Conservation (phyloP, 2,888 invertebrate species). For the Papilio elwesi region DNA sequence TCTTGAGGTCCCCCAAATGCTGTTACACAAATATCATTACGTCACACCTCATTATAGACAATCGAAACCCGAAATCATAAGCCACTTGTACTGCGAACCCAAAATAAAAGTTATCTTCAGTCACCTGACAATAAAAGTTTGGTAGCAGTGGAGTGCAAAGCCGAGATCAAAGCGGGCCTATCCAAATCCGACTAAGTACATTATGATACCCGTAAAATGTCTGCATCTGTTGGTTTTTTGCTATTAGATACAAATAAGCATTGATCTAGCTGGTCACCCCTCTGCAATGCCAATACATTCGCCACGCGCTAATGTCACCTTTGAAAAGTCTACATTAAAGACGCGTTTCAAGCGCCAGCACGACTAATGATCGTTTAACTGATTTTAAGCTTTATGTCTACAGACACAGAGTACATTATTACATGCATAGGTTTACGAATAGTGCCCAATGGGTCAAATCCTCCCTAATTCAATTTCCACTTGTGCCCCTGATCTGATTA, state of each 20-base stretch:
- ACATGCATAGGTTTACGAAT: slow-evolving; percentile 33
- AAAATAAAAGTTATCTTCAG: slow-evolving; percentile 56
- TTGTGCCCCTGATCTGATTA: slow-evolving; percentile 78
- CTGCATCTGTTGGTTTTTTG: slow-evolving; percentile 82
- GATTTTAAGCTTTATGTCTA: slow-evolving; percentile 35
- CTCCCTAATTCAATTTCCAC: slow-evolving; percentile 79
- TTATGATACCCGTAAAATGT: slow-evolving; percentile 83
- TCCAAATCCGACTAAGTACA: slow-evolving; percentile 80
- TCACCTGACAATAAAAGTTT: slow-evolving; percentile 56
- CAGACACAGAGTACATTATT: slow-evolving; percentile 32
- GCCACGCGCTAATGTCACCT: slow-evolving; percentile 40
- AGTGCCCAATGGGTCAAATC: slow-evolving; percentile 69
- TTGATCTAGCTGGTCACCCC: slow-evolving; percentile 72
- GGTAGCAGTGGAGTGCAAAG: slow-evolving; percentile 53
- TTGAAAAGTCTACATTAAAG: slow-evolving; percentile 34
- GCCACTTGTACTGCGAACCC: slow-evolving; percentile 58
- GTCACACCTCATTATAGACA: slow-evolving; percentile 58
- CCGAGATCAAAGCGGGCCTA: slow-evolving; percentile 76
- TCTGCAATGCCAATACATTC: slow-evolving; percentile 41
- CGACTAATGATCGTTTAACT: not conserved
- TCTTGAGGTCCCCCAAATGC: slow-evolving; percentile 39
- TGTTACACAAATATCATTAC: slow-evolving; percentile 56
- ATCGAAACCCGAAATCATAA: slow-evolving; percentile 51
- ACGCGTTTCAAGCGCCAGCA: slow-evolving; percentile 38
- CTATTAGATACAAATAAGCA: slow-evolving; percentile 81